A percentile compares a stretch with the other conserved stretches of the same genome.
phyloP scores from a whole-genome alignment of 2,888 invertebrate genomes.

The Sarcophaga caerulescens region DNA sequence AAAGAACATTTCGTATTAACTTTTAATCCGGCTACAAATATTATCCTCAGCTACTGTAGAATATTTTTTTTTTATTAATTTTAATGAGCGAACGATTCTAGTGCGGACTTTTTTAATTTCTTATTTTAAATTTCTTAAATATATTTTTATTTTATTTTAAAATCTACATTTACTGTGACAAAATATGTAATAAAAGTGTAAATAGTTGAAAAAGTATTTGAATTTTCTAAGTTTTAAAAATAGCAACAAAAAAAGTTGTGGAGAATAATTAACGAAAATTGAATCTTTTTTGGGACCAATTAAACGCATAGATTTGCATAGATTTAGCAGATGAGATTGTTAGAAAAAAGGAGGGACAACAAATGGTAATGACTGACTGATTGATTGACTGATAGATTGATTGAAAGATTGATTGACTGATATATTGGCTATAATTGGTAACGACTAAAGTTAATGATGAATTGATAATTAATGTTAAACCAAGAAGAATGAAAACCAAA shows the following conservation, averaged over 20 bases:
- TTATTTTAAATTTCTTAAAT: too few relatives aligned
- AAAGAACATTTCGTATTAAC: too few relatives aligned
- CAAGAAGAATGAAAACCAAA: constrained; percentile 82
- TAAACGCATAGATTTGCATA: background rate
- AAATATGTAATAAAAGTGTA: too few relatives aligned
- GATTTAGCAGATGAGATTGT: constrained; percentile 8
- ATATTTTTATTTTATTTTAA: too few relatives aligned
- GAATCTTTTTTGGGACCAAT: too few relatives aligned
- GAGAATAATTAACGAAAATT: background rate
- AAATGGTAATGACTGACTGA: background rate
- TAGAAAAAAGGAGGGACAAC: background rate
- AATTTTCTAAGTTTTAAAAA: background rate
- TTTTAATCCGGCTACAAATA: too few relatives aligned
- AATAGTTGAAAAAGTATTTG: too few relatives aligned
- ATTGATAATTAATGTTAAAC: constrained; percentile 54
- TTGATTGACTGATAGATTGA: background rate
- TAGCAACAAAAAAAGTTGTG: background rate
- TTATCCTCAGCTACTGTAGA: too few relatives aligned
- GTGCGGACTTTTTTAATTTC: too few relatives aligned
- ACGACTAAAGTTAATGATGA: constrained; percentile 32
- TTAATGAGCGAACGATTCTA: too few relatives aligned
- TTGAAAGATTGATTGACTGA: constrained; percentile 20
- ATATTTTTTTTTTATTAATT: too few relatives aligned
- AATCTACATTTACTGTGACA: too few relatives aligned
- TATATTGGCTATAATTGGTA: background rate